These are phyloP conservation scores for Hypotaenidia philippensis DNA, from an alignment of 2,797 vertebrate species.

Conservation along the genomic window DNA sequence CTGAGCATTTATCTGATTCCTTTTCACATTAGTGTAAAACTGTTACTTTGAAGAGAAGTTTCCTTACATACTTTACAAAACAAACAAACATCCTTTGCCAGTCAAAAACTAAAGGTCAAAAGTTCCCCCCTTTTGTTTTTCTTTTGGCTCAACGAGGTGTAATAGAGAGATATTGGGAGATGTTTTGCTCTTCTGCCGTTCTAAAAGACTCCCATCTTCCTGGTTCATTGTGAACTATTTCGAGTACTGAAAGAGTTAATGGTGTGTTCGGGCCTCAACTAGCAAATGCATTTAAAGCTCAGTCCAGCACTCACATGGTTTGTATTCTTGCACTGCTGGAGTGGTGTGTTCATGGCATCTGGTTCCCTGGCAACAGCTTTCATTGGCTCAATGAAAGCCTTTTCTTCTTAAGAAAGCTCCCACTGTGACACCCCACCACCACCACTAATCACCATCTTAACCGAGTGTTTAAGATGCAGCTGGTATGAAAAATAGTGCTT, in stretches of 20 bases:
- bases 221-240: neutral
- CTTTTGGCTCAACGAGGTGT: neutral
- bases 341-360: conserved; percentile 84
- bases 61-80: conserved; percentile 39
- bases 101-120: conserved; percentile 49
- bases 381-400: conserved; percentile 85
- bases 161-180: neutral
- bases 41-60: conserved; percentile 53
- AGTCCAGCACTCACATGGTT: conserved; percentile 78
- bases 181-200: neutral
- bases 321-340: conserved; percentile 81
- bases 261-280: conserved; percentile 57
- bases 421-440: conserved; percentile 80
- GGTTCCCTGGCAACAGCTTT: conserved; percentile 88
- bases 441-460: conserved; percentile 83
- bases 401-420: conserved; percentile 86
- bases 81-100: neutral
- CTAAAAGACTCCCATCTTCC: neutral
- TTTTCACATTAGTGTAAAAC: conserved; percentile 35
- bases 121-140: neutral
- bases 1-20: conserved; percentile 26
- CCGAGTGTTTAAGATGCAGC: conserved; percentile 80
- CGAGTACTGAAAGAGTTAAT: conserved; percentile 78
- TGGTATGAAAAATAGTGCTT: conserved; percentile 76
- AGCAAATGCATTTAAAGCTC: conserved; percentile 76